Conservation (phyloP, 2,113 vertebrate genomes). For the Recurvirostra avosetta region DNA sequence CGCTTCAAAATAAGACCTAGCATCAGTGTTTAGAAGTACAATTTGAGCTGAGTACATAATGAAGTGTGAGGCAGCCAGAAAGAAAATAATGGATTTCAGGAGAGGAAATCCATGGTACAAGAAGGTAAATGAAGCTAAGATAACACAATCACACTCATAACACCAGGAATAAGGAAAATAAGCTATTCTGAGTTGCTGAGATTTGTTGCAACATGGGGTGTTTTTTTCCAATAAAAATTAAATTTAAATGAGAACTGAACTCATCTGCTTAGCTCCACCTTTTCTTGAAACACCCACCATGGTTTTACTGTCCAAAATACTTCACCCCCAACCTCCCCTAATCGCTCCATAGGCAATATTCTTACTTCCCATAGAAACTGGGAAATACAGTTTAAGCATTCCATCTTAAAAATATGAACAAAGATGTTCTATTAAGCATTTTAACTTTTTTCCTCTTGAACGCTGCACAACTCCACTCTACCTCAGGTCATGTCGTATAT, state of each 20-base stretch:
- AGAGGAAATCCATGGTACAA: background rate
- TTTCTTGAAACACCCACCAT: background rate
- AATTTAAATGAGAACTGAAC: background rate
- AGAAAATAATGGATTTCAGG: conserved; percentile 1
- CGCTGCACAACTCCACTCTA: background rate
- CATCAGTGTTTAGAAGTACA: background rate
- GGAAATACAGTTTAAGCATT: background rate
- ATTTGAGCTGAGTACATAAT: background rate
- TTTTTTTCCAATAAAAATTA: background rate
- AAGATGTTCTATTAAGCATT: background rate
- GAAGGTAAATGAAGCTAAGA: background rate
- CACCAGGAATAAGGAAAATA: background rate
- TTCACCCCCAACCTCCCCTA: background rate
- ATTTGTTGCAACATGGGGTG: background rate
- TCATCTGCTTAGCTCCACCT: background rate
- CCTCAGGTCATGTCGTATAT: background rate
- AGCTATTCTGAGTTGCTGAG: background rate
- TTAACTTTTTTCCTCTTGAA: background rate
- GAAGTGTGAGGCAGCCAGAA: background rate
- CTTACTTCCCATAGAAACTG: background rate
- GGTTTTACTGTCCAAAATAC: background rate
- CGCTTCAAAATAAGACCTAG: background rate
- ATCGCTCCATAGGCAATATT: background rate
- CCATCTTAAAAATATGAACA: background rate
- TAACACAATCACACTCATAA: background rate